Evolutionary conservation across 2,888 invertebrate species (phyloP).

Genomic region (Archaeoteleia sp.): DNA sequence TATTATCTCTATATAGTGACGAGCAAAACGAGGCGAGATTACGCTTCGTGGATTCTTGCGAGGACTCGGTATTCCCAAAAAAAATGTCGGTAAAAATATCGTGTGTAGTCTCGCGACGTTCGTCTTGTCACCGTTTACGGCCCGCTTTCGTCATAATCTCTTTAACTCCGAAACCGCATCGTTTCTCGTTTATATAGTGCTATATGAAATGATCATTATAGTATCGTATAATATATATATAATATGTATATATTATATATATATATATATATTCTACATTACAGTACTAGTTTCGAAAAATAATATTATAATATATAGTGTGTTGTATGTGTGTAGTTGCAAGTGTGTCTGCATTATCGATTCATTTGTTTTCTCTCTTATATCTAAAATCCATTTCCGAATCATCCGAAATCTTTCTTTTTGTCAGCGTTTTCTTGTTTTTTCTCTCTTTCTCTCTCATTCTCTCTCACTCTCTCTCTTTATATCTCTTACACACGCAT

Average conservation of each 20-base stretch:
- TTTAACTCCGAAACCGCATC: slow-evolving; percentile 65
- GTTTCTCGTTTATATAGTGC: slow-evolving; percentile 64
- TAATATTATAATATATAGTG: slow-evolving; percentile 73
- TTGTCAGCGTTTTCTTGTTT: slow-evolving; percentile 47
- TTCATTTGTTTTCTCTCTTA: slow-evolving; percentile 54
- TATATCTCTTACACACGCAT: not conserved
- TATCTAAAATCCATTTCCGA: slow-evolving; percentile 22
- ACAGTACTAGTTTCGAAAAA: slow-evolving; percentile 74
- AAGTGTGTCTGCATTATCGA: slow-evolving; percentile 63
- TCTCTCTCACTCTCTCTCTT: not conserved
- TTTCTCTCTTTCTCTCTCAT: slow-evolving; percentile 29
- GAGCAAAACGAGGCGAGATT: slow-evolving; percentile 61
- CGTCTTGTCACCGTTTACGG: slow-evolving; percentile 55
- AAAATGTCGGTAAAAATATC: slow-evolving; percentile 68
- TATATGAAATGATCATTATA: slow-evolving; percentile 72
- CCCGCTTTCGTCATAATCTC: slow-evolving; percentile 64
- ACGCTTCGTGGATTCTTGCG: slow-evolving; percentile 59
- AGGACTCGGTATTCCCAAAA: slow-evolving; percentile 61
- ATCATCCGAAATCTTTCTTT: slow-evolving; percentile 21
- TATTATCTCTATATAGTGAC: slow-evolving; percentile 45
- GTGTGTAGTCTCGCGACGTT: slow-evolving; percentile 60
- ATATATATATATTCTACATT: slow-evolving; percentile 70
- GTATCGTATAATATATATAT: slow-evolving; percentile 66
- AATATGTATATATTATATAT: slow-evolving; percentile 56
- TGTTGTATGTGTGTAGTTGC: slow-evolving; percentile 59